Evolutionary conservation across 2,888 invertebrate genomes (phyloP), one percentile per base, ranked within the genome.

Genomic region (Mimas tiliae): DNA sequence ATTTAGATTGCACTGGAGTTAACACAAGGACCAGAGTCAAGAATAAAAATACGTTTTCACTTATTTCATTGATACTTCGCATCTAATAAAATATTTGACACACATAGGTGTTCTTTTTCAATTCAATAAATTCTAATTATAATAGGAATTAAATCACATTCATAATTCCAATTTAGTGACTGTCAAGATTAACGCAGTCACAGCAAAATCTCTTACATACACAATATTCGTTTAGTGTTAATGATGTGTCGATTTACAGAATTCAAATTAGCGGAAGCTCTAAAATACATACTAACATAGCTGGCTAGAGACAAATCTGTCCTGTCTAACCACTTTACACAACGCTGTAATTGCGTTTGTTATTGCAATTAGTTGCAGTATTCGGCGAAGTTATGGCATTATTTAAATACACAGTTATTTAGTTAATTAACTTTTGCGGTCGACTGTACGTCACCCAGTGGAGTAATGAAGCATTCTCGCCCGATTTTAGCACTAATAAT

Each of bases 401-500:
- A 51, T 68, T 69, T 52, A 42, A 58, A 67, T 67, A 68, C 65
- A 67, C 58, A 48, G 47, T 52, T 65, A 66, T 67, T 71, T 65
- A 69, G 69, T 73, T 76, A 77, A 74, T 75, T 75, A 72, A 70
- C 70, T 70, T 74, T 70, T 68, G 69, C 64, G 69, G 65, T 67
- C 65, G 65, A 70, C 62, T 69, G 70, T 74, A 71, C 70, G 67
- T 72, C 71, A 70, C 69, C 65, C 69, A 66, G 62, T 47, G 58
- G 70, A 69, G 66, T 69, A 72, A 74, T 75, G 72, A 71, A 73
- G 71, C 68, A 68, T 70, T 69, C 66, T 71, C 58, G 74, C 74
- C 72, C 68, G 70, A 74, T 78, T 78, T 72, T 71, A 77, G 68
- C 65, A 68, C 66, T 74, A 77, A 79, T 76, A 76, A 71, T 74